Evolutionary conservation across 2,113 vertebrate species (phyloP).

Genomic region (Microcebus jonahi): DNA sequence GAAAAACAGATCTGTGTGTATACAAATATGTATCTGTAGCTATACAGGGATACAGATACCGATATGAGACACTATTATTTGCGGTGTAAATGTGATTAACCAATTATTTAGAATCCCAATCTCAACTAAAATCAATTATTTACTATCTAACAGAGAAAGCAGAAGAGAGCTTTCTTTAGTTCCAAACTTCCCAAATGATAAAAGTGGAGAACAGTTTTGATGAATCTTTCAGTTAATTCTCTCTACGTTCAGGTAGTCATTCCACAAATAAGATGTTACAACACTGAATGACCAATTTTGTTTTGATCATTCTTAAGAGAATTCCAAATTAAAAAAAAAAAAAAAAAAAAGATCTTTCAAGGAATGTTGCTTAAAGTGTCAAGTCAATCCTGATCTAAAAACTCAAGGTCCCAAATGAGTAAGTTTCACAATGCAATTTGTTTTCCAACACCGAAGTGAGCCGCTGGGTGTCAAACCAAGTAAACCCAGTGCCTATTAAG

Average conservation of each 20-base stretch:
- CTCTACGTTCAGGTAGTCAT: neutral
- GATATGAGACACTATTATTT: neutral
- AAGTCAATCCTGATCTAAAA: neutral
- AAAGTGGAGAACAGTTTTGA: neutral
- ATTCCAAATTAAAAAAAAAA: neutral
- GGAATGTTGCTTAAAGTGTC: neutral
- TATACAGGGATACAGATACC: too few relatives aligned
- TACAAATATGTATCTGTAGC: neutral
- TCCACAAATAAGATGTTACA: neutral
- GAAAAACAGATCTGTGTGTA: neutral
- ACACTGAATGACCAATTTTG: neutral
- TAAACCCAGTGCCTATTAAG: neutral
- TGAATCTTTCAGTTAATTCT: neutral
- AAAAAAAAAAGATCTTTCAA: neutral
- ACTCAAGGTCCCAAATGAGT: neutral
- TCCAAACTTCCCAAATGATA: neutral
- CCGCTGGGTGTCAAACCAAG: neutral
- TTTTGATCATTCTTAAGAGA: conserved; percentile 25
- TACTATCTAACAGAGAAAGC: neutral
- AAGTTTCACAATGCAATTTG: neutral
- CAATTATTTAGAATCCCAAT: neutral
- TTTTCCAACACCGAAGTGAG: neutral
- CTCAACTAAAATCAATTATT: neutral
- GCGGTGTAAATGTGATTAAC: neutral
- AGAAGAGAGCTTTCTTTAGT: neutral